phyloP scores from a whole-genome alignment of 2,797 vertebrate species.

The Clarias pachynema region DNA sequence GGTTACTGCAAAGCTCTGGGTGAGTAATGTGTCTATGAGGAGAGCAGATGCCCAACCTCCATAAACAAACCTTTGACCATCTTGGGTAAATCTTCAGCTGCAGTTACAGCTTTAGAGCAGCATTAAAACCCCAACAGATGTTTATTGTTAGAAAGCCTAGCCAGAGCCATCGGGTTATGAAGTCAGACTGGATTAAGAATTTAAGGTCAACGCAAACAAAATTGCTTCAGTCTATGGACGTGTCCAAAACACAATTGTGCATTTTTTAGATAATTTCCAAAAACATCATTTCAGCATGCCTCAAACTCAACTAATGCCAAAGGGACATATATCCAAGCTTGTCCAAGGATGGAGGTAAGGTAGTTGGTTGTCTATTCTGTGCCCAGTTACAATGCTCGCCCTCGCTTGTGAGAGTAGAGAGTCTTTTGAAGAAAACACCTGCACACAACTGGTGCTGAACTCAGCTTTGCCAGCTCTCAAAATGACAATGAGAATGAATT shows the following conservation, averaged over 20 bases:
- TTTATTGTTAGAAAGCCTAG: slow-evolving; percentile 25
- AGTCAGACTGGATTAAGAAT: slow-evolving; percentile 22
- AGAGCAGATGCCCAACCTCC: slow-evolving; percentile 32
- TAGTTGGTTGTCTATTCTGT: slow-evolving; percentile 36
- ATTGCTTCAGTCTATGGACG: neutral
- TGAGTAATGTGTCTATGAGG: slow-evolving; percentile 26
- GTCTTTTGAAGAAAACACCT: slow-evolving; percentile 35
- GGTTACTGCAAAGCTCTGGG: slow-evolving; percentile 13
- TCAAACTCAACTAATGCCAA: slow-evolving; percentile 17
- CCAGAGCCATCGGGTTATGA: slow-evolving; percentile 14
- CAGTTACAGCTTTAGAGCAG: slow-evolving; percentile 32
- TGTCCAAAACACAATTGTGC: neutral
- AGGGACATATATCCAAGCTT: slow-evolving; percentile 22
- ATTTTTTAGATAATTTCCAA: slow-evolving; percentile 11
- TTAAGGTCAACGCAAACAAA: neutral
- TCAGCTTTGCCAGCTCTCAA: slow-evolving; percentile 61
- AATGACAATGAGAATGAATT: slow-evolving; percentile 72
- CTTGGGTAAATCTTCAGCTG: slow-evolving; percentile 38
- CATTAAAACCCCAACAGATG: slow-evolving; percentile 43
- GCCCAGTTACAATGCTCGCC: slow-evolving; percentile 40
- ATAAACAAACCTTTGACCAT: slow-evolving; percentile 45
- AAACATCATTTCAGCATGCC: slow-evolving; percentile 13
- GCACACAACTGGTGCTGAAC: slow-evolving; percentile 19
- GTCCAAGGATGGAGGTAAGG: slow-evolving; percentile 36
- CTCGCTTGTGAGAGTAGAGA: slow-evolving; percentile 62